phyloP scores from a whole-genome alignment of 2,888 invertebrate genomes.

The Diploptera punctata region DNA sequence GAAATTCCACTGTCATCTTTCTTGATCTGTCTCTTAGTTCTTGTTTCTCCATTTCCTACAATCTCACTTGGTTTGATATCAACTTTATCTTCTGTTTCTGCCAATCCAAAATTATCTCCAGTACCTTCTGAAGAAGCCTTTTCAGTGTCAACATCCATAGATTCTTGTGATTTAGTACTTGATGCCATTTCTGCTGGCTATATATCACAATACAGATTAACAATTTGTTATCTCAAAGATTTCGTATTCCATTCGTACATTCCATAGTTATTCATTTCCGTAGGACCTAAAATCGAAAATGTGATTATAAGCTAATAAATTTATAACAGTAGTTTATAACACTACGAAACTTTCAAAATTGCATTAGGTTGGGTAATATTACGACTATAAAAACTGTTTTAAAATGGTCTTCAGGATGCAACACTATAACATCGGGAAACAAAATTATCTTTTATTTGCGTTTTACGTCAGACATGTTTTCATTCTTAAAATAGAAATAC shows the following conservation, averaged over 20 bases:
- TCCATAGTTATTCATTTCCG: not conserved
- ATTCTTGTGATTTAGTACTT: slow-evolving; percentile 18
- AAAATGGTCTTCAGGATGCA: not conserved
- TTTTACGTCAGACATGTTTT: slow-evolving; percentile 39
- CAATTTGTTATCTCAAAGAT: not conserved
- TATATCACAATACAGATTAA: not conserved
- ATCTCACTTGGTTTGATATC: not conserved
- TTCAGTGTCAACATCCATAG: slow-evolving; percentile 30
- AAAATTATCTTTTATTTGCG: slow-evolving; percentile 21
- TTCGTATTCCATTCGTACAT: slow-evolving; percentile 3
- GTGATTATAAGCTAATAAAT: too few relatives aligned
- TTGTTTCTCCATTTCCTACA: slow-evolving; percentile 12
- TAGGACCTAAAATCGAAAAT: slow-evolving; percentile 6
- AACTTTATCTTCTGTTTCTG: not conserved
- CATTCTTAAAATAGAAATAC: slow-evolving; percentile 36
- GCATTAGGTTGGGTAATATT: too few relatives aligned
- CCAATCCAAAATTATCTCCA: slow-evolving; percentile 3
- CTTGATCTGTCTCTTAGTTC: slow-evolving; percentile 34
- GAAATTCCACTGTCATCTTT: slow-evolving; percentile 44
- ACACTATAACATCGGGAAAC: not conserved
- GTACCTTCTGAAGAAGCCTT: slow-evolving; percentile 1
- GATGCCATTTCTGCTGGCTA: slow-evolving; percentile 21
- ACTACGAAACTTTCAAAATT: too few relatives aligned
- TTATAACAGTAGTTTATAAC: too few relatives aligned
- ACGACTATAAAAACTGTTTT: too few relatives aligned